These are phyloP conservation scores for Sminthurides aquaticus DNA, from an alignment of 2,888 invertebrate species.

Conservation along the genomic window DNA sequence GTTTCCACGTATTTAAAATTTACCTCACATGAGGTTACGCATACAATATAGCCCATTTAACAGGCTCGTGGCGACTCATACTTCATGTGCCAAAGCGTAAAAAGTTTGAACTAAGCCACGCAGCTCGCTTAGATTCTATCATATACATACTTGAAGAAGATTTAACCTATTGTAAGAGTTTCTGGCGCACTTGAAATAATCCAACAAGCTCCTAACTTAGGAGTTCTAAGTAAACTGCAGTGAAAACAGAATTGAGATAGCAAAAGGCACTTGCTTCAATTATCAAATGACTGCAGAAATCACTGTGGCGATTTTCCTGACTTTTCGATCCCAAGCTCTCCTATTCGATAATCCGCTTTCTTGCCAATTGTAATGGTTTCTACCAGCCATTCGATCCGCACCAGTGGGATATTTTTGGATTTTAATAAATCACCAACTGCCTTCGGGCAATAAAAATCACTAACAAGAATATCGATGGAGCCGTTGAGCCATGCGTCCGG, in stretches of 20 bases:
- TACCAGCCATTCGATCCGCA: conserved; percentile 16
- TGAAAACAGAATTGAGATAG: not conserved
- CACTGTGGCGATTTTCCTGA: not conserved
- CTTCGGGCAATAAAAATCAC: conserved; percentile 12
- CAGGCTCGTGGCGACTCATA: no score
- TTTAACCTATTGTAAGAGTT: no score
- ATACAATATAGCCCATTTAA: no score
- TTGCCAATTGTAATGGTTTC: conserved; percentile 16
- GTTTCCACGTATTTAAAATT: no score
- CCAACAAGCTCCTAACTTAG: no score
- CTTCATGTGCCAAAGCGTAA: no score
- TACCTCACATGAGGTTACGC: no score
- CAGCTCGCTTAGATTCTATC: no score
- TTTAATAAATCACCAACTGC: conserved; percentile 6
- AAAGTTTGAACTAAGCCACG: no score
- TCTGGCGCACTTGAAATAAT: no score
- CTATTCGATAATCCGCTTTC: conserved; percentile 12
- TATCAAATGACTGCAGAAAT: not conserved
- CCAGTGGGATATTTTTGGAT: conserved; percentile 10
- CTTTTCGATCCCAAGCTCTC: conserved; percentile 1
- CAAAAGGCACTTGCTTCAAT: not conserved
- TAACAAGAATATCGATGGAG: conserved; percentile 15
- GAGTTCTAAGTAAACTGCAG: no score
- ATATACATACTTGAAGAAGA: no score
- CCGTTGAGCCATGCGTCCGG: conserved; percentile 10